Base-by-base conservation (phyloP, 2,888 invertebrate species). In the Cataglyphis altisquamis region DNA sequence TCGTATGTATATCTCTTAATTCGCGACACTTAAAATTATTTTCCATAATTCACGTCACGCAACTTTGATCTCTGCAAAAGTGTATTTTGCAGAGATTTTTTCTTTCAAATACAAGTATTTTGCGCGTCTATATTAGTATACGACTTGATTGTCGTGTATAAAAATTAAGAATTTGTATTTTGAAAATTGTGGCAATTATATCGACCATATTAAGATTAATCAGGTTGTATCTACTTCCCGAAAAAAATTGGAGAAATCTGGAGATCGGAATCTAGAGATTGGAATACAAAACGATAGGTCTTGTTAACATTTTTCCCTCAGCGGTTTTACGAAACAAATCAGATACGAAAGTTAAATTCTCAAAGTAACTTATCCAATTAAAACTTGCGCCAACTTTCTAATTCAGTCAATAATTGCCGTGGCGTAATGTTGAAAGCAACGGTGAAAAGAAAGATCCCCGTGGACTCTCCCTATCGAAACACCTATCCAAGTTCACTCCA, bases 331-430 rank as follows among this genome's bases (percentile, higher is more conserved):
- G 55, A 77, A 77, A 63, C 55, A 32, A 10, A 18, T 70, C 32
- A 21, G 36, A 70, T 39, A 68, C 70, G 70, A 83, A 80, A 81
- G 80, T 83, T 70, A 41, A 41, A 62, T 25, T 32, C 72, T 64
- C 57, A 10, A 66, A 36, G 60, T 60, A 85, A 84, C 68, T 82
- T 84, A 70, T 48, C 84, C 84, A 84, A 86, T 86, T 86, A 86
- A 86, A 84, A 86, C 75, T 86, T 84, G 70, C 72, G 45, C 77
- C 68, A 68, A 64, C 85, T 85, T 84, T 75, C 72, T 63, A 84
- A 86, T 84, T 81, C 63, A 52, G 12, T 60, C 15, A n/a, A 15
- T 39, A 60, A 48, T 66, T 66, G 52, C 18, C 36, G 52, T 52
- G 32, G 25, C 41, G 36, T 36, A 82, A 57, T 66, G 70, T 72